phyloP scores from a whole-genome alignment of 2,797 vertebrate species.

The Zalophus californianus region DNA sequence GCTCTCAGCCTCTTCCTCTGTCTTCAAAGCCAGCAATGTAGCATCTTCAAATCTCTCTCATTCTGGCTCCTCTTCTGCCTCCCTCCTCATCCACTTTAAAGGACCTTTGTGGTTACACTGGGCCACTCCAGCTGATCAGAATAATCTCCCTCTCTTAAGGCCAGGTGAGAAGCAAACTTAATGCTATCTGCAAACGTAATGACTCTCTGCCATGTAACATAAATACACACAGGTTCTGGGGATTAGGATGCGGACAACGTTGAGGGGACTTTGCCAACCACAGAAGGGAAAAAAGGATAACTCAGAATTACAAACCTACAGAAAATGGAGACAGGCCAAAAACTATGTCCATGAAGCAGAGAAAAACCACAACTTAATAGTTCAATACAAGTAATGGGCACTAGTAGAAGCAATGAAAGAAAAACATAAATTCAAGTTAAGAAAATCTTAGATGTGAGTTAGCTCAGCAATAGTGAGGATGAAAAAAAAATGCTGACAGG shows the following conservation, averaged over 20 bases:
- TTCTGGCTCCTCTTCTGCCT: background rate
- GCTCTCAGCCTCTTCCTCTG: background rate
- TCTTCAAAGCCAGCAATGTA: background rate
- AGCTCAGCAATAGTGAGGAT: background rate
- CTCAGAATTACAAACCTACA: background rate
- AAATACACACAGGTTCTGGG: background rate
- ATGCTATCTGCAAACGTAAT: background rate
- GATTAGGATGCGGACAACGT: background rate
- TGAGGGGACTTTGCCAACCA: background rate
- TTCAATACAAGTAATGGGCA: background rate
- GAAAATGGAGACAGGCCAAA: background rate
- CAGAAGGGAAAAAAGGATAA: background rate
- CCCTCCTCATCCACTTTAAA: background rate
- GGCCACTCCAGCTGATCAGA: background rate
- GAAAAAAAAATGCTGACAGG: background rate
- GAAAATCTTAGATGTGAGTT: background rate
- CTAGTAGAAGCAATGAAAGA: background rate
- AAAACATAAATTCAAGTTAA: background rate
- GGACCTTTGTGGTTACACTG: background rate
- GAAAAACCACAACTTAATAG: background rate
- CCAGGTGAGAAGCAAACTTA: background rate
- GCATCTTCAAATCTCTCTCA: background rate
- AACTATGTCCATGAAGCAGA: background rate
- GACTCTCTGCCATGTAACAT: background rate
- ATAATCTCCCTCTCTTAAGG: background rate